Evolutionary conservation across 2,888 invertebrate genomes (phyloP), one percentile per base, ranked within the genome.

Genomic region (Drosophila falleni): DNA sequence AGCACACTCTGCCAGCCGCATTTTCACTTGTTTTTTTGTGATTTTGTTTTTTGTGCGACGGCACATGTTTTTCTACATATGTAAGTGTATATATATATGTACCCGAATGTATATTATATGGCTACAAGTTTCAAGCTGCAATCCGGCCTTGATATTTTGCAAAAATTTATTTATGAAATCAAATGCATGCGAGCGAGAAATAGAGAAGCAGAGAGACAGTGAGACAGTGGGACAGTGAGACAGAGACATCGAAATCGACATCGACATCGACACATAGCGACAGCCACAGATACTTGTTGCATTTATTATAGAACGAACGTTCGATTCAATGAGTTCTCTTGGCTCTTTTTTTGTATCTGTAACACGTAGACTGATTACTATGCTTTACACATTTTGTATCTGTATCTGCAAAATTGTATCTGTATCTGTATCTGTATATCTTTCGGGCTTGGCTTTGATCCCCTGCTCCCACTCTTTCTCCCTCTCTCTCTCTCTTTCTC

Each of bases 161-260:
- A 83, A 83, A 81, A 81, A 81, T 86, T 84, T 89, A 86, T 87
- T 87, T 87, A 87, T 87, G 86, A 87, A 87, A 87, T 89, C 89
- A 89, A 87, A 87, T 87, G 86, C 82, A 81, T 72, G 79, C 71
- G 78, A 80, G 61, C 67, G 74, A 74, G 76, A 74, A 76, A 79
- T 61, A 67, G 50, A 55, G 61, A 74, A 60, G 60, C 44, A 58
- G 39, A 51, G 56, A 67, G 66, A 55, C 55, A 46, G 61, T 59
- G 13, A 42, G 15, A 42, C 33, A 23, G n/a, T 5, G 11, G 8
- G 31, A 33, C 19, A 19, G 60, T 23, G 23, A 23, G 23, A 23
- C 23, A 23, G 23, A 15, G 39, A 33, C 23, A 46, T 31, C 4
- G 37, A 37, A 31, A 31, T 47, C 46, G 46, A 47, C 41, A 41